Evolutionary conservation across 2,888 invertebrate species (phyloP).

Genomic region (Oscheius sp.): DNA sequence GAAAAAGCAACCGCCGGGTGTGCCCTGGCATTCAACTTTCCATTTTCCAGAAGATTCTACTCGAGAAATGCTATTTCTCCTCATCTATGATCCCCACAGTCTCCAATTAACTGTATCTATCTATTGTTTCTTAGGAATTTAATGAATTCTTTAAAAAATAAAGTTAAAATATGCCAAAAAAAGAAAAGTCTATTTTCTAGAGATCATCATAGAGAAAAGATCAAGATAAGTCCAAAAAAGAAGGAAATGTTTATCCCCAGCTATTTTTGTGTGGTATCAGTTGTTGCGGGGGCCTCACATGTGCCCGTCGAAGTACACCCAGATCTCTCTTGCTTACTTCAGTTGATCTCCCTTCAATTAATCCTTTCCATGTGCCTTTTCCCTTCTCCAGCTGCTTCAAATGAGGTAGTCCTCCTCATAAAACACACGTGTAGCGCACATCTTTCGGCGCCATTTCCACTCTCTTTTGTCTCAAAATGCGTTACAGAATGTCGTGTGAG

Average conservation of each 20-base stretch:
- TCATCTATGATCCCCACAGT: too few species aligned
- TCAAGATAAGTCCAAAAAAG: background rate
- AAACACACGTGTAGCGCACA: conserved; percentile 22
- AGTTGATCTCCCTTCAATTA: background rate
- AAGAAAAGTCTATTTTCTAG: background rate
- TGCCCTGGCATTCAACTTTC: too few species aligned
- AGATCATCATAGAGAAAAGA: background rate
- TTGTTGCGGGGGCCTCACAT: conserved; percentile 26
- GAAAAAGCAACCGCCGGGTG: background rate
- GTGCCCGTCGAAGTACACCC: conserved; percentile 12
- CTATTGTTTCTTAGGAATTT: background rate
- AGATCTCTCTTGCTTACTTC: background rate
- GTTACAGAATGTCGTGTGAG: conserved; percentile 60
- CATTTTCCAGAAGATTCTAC: background rate
- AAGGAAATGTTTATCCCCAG: conserved; percentile 17
- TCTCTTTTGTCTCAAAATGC: background rate
- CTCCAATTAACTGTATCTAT: background rate
- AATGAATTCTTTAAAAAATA: background rate
- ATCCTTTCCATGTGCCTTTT: background rate
- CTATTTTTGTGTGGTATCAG: conserved; percentile 27
- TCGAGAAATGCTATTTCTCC: background rate
- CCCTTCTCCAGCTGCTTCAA: conserved; percentile 4
- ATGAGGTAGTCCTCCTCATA: conserved; percentile 14
- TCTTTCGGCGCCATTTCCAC: background rate
- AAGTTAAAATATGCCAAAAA: background rate